Percentiles rank a stretch among this genome's conserved stretches.
Conservation (phyloP, 2,113 vertebrate species). For the Euleptes europaea region DNA sequence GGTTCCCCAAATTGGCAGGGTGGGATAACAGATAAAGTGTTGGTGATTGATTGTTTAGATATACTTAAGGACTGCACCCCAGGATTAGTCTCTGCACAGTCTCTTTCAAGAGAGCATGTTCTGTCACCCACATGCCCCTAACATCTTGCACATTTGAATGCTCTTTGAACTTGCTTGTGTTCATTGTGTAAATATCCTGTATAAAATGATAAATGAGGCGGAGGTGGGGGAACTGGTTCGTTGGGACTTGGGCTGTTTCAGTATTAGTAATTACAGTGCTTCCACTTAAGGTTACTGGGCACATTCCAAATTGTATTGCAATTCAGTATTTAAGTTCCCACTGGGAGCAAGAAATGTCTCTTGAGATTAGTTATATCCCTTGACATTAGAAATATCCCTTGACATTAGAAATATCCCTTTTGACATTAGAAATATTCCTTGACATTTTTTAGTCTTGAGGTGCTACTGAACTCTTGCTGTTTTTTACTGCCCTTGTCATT, state of each 20-base stretch:
- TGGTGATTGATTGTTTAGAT: background rate
- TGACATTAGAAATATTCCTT: too few species aligned
- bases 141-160: background rate
- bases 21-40: background rate
- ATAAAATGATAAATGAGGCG: background rate
- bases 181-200: constrained; percentile 16
- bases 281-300: background rate
- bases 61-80: background rate
- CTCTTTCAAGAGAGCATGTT: background rate
- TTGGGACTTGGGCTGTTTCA: background rate
- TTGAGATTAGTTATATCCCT: background rate
- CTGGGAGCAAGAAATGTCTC: background rate
- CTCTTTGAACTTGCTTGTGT: background rate
- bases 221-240: background rate
- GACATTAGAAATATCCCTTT: too few species aligned
- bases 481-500: too few species aligned
- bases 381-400: too few species aligned
- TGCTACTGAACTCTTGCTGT: too few species aligned
- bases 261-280: background rate
- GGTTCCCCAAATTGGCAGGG: background rate
- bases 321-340: background rate
- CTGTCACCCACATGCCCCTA: background rate
- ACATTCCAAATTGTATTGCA: background rate
- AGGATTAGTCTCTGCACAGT: background rate
- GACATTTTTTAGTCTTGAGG: too few species aligned